Evolutionary conservation across 2,888 invertebrate genomes (phyloP), one percentile per base, ranked within the genome.

Genomic region (Auanema sp.): DNA sequence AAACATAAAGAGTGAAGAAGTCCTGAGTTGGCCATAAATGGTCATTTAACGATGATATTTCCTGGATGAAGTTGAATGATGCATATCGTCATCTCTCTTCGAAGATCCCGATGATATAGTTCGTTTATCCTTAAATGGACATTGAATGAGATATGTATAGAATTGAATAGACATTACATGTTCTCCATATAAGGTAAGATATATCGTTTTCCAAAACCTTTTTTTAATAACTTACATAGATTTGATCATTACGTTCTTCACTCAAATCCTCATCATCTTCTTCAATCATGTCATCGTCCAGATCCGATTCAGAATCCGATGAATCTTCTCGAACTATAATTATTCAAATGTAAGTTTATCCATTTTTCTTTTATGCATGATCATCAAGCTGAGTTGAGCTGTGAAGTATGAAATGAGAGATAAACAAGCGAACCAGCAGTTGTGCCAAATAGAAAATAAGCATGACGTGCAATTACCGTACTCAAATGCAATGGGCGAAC

Each of bases 251-350:
- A 23, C 75, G 69, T 57, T 77, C 77, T 23, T 72, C 71, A 51
- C 69, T 70, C 42, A 73, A 40, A 44, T 83, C 83, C 50, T 81
- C 83, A 51, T 82, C 82, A 25, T 83, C 82, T 52, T 81, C 80
- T 53, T 78, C 79, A 23, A 82, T 73, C 60, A 78, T 74, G 52
- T 78, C 79, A 49, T 79, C 79, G 52, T 80, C 83, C 54, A 76
- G 75, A 52, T 79, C 79, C 8, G 77, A 79, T 58, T 79, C 83
- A 24, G 75, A 78, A 43, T 81, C 79, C 24, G 77, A 79, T 18
- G 74, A 75, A 24, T 82, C 81, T 53, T 80, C 79, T 55, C 78
- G 78, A 50, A 81, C 77, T 83, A 65, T 47, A 77, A 68, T 41
- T 18, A 23, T n/a, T 21, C 5, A 0, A 21, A 52, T 50, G 2